Base-by-base conservation (phyloP, 2,113 vertebrate genomes). In the Oryzias celebensis region DNA sequence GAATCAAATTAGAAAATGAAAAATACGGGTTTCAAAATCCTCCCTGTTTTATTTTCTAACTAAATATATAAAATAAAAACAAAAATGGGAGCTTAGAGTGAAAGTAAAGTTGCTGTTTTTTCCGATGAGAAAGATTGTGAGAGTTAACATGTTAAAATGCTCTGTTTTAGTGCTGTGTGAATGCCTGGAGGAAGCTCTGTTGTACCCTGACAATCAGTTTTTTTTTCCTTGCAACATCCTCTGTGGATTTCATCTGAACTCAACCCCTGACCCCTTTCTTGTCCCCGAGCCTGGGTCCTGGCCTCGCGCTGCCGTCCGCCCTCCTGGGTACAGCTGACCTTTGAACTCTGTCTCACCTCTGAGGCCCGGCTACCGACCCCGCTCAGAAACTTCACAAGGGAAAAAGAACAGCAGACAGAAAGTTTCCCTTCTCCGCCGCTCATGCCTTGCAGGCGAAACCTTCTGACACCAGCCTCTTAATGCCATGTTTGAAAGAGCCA, bases 291-390 rank as follows among this genome's bases (percentile, higher is more conserved):
- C 69, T 24, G 57, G 76, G 69, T 78, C 62, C 58, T 81, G 79
- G 62, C 73, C 78, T 73, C 62, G 17, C 53, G 41, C 78, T 71
- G 69, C 80, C 26, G 80, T 73, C 70, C 73, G 18, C 62, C 86
- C 87, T 86, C 84, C 81, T 31, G 82, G 77, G 81, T 78, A 69
- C 75, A 65, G 73, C 51, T 65, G 82, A 91, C 86, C 91, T 90
- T n/a, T 82, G 84, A 89, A 67, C 85, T 81, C 15, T 77, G 80
- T 80, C 75, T 88, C 54, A 41, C 79, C 80, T 88, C 71, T 23
- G 65, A 86, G 83, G 73, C 79, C 63, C n/a, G 5, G 75, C 82
- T 62, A 57, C 77, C 62, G 73, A 87, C 85, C 87, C 58, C 20
- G 62, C 56, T 12, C 73, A 36, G 75, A 36, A 69, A 85, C 87